Percentiles rank a stretch among this genome's conserved stretches.
These are phyloP conservation scores for Limonius californicus DNA, from an alignment of 1,140 invertebrate species.

Conservation along the genomic window DNA sequence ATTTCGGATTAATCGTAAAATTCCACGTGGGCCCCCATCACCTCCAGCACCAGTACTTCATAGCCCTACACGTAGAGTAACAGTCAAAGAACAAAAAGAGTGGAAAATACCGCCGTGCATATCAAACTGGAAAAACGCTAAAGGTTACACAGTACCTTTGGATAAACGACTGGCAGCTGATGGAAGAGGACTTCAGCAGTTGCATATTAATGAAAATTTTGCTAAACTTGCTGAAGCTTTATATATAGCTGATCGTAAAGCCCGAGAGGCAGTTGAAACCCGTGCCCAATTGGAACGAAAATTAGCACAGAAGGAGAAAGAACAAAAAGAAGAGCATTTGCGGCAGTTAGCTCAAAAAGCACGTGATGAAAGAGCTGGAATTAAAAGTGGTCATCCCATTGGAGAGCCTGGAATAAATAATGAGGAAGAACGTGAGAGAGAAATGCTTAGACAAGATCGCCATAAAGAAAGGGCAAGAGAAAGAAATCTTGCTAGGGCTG, in stretches of 20 bases:
- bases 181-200: slow-evolving; percentile 93
- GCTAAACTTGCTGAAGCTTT: slow-evolving; percentile 96
- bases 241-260: slow-evolving; percentile 97
- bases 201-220: slow-evolving; percentile 99
- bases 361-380: slow-evolving; percentile 88
- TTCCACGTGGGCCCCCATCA: slow-evolving; percentile 95
- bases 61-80: slow-evolving; percentile 95
- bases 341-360: slow-evolving; percentile 92
- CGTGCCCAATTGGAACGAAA: slow-evolving; percentile 94
- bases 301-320: slow-evolving; percentile 96
- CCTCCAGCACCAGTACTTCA: slow-evolving; percentile 95
- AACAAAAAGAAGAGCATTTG: slow-evolving; percentile 96
- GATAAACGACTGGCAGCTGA: slow-evolving; percentile 98
- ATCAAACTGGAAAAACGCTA: slow-evolving; percentile 99
- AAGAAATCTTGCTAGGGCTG: slow-evolving; percentile 86
- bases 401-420: slow-evolving; percentile 39
- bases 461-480: slow-evolving; percentile 91
- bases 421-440: slow-evolving; percentile 81
- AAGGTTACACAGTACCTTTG: slow-evolving; percentile 96
- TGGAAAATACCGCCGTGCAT: slow-evolving; percentile 99
- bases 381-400: slow-evolving; percentile 51
- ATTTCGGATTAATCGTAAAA: slow-evolving; percentile 95
- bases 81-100: slow-evolving; percentile 98
- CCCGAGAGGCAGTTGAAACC: slow-evolving; percentile 94
- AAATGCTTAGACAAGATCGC: slow-evolving; percentile 83